Evolutionary conservation across 2,797 vertebrate genomes (phyloP).

Genomic region (Rhinophrynus dorsalis): DNA sequence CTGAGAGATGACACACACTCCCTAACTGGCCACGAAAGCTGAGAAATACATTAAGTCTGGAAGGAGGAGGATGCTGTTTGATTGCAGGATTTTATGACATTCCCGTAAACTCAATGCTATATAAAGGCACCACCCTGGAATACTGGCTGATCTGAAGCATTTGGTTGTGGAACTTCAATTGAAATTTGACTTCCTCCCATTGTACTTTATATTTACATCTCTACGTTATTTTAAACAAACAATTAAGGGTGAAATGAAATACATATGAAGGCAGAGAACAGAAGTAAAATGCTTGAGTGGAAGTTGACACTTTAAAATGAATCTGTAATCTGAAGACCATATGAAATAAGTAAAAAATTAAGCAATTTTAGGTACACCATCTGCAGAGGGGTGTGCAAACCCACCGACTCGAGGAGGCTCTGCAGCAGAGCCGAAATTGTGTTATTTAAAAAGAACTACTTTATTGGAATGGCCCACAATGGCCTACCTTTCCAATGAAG

Average conservation of each 20-base stretch:
- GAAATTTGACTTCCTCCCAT: slow-evolving; percentile 15
- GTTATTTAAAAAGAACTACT: no score
- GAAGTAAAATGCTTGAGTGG: no score
- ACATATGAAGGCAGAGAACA: not conserved
- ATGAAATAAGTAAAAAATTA: no score
- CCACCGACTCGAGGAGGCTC: no score
- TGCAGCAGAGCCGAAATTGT: no score
- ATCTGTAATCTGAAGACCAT: no score
- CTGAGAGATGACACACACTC: no score
- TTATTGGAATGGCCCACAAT: no score
- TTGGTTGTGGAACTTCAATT: slow-evolving; percentile 20
- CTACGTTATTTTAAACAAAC: not conserved
- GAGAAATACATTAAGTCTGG: slow-evolving; percentile 23
- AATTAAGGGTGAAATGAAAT: not conserved
- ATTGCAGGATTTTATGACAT: not conserved
- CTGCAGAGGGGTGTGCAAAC: no score
- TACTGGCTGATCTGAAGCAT: slow-evolving; percentile 1
- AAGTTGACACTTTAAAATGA: no score
- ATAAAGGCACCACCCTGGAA: not conserved
- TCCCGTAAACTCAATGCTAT: slow-evolving; percentile 10
- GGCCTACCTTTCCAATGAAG: no score
- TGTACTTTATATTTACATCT: slow-evolving; percentile 16
- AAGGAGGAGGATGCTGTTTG: slow-evolving; percentile 17
- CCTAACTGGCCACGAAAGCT: not conserved
- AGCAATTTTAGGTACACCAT: no score